phyloP scores from a whole-genome alignment of 2,888 invertebrate species.

The Drosophila meridiana region DNA sequence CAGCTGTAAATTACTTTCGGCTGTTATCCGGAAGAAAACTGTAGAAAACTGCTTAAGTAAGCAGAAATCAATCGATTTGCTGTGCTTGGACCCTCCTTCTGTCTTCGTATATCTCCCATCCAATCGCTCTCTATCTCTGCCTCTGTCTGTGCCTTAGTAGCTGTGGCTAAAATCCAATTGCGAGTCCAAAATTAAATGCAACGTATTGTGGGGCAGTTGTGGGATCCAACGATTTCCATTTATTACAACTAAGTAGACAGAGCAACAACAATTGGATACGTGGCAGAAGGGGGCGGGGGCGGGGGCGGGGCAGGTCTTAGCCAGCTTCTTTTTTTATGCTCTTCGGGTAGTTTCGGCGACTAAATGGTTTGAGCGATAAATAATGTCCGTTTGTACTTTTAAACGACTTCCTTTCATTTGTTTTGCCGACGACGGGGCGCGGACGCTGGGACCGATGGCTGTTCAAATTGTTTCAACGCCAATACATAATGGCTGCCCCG shows the following conservation, averaged over 20 bases:
- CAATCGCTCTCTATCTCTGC: background rate
- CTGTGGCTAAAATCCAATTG: constrained; percentile 70
- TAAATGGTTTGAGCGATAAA: constrained; percentile 84
- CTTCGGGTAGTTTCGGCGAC: constrained; percentile 67
- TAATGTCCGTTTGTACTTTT: constrained; percentile 85
- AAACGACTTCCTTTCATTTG: constrained; percentile 84
- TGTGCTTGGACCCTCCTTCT: constrained; percentile 4
- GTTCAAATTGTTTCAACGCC: constrained; percentile 84
- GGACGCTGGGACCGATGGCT: constrained; percentile 33
- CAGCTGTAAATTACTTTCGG: constrained; percentile 69
- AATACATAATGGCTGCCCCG: constrained; percentile 82
- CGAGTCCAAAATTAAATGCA: constrained; percentile 69
- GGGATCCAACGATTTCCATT: constrained; percentile 61
- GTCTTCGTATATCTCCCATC: background rate
- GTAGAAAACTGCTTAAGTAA: constrained; percentile 67
- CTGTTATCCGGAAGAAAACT: constrained; percentile 35
- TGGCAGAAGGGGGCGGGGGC: background rate
- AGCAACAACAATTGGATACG: constrained; percentile 59
- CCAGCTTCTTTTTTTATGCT: constrained; percentile 44
- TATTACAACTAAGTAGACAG: constrained; percentile 75
- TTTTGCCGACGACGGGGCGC: constrained; percentile 52
- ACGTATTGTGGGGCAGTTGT: constrained; percentile 53
- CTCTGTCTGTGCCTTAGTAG: constrained; percentile 41
- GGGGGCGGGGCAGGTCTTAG: constrained; percentile 31
- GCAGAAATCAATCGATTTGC: constrained; percentile 78